Evolutionary conservation across 2,888 invertebrate species (phyloP).

Genomic region (Bugulina stolonifera): DNA sequence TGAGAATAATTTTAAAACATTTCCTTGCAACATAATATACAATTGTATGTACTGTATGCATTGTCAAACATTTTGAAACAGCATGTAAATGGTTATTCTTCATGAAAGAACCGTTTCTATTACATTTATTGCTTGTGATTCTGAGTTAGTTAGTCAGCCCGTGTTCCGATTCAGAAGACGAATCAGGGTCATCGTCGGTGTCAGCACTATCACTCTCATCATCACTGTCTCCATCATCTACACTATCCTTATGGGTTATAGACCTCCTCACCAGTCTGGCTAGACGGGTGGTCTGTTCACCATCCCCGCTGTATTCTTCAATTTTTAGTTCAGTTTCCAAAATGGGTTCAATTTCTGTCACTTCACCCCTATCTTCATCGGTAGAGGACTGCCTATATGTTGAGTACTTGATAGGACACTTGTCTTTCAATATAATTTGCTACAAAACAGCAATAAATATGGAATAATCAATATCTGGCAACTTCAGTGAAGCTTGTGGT

Average conservation of each 20-base stretch:
- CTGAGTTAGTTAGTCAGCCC: no score
- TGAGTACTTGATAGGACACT: constrained; percentile 87
- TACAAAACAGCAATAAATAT: constrained; percentile 55
- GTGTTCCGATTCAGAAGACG: constrained; percentile 18
- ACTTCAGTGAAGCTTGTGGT: no score
- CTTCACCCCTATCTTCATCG: background rate
- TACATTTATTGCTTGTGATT: no score
- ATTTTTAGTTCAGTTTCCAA: background rate
- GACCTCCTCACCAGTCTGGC: background rate
- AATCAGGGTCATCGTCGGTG: background rate
- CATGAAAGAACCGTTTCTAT: no score
- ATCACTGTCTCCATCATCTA: background rate
- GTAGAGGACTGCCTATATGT: constrained; percentile 61
- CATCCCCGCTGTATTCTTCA: background rate
- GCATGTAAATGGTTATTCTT: no score
- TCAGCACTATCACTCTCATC: background rate
- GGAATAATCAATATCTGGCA: background rate
- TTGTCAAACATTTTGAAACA: no score
- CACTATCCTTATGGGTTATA: background rate
- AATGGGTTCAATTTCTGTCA: background rate
- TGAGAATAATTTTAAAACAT: no score
- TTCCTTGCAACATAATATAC: no score
- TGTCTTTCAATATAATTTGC: constrained; percentile 83
- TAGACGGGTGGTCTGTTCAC: background rate
- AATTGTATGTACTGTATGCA: no score